phyloP scores from a whole-genome alignment of 1,140 invertebrate genomes.

The Melanaphis sacchari region DNA sequence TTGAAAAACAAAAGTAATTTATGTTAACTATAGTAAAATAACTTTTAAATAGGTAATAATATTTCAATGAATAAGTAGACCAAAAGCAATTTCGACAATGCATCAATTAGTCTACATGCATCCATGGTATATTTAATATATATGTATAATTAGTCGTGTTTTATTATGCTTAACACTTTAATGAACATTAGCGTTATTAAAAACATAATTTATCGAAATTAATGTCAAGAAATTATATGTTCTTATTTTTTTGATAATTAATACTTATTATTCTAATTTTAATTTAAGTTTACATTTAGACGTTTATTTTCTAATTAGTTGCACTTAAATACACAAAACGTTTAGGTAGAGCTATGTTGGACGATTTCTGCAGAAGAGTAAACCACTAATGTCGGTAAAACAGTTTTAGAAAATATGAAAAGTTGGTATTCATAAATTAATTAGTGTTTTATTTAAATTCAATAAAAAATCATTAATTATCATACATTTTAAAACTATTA shows the following conservation, averaged over 20 bases:
- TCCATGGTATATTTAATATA: neutral
- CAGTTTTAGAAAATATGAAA: neutral
- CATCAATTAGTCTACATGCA: neutral
- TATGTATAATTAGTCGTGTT: slow-evolving; percentile 24
- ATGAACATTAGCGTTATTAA: slow-evolving; percentile 43
- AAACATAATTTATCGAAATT: slow-evolving; percentile 46
- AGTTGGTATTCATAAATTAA: neutral
- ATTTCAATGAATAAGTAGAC: slow-evolving; percentile 39
- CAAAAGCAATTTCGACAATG: neutral
- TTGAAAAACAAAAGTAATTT: neutral
- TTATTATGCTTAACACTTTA: slow-evolving; percentile 50
- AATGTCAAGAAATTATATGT: neutral
- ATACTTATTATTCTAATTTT: slow-evolving; percentile 26
- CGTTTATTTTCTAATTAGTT: neutral
- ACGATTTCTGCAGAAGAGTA: neutral
- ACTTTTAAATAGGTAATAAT: slow-evolving; percentile 21
- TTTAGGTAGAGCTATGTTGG: neutral
- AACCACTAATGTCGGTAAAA: neutral
- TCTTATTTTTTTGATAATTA: slow-evolving; percentile 22
- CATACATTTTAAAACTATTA: no score
- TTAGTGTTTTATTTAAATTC: neutral
- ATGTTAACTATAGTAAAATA: neutral
- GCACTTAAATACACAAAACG: neutral
- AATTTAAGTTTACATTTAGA: neutral
- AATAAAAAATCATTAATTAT: no score